Evolutionary conservation across 2,888 invertebrate genomes (phyloP).

Genomic region (Torymus auratus): DNA sequence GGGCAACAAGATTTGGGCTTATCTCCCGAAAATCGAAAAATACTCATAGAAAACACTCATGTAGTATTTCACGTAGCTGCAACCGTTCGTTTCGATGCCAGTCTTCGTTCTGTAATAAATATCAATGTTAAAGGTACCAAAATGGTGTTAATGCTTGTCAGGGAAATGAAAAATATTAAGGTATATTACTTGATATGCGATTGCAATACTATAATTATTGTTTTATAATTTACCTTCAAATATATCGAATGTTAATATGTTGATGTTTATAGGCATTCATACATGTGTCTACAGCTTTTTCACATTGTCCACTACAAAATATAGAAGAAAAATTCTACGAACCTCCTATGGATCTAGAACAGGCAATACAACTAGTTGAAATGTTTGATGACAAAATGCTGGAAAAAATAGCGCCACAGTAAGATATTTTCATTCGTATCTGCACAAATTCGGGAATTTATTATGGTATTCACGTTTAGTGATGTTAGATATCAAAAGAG

Average conservation of each 20-base stretch:
- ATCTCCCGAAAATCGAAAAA: constrained; percentile 76
- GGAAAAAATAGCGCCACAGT: constrained; percentile 66
- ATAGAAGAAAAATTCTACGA: constrained; percentile 71
- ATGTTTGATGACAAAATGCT: constrained; percentile 67
- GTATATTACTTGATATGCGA: constrained; percentile 70
- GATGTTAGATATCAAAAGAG: too few relatives aligned
- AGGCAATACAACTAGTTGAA: constrained; percentile 66
- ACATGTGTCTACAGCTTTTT: constrained; percentile 72
- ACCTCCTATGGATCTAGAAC: constrained; percentile 66
- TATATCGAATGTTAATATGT: too few relatives aligned
- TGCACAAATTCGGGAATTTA: too few relatives aligned
- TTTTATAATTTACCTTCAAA: too few relatives aligned
- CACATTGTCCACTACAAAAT: constrained; percentile 65
- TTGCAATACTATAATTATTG: too few relatives aligned
- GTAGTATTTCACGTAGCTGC: constrained; percentile 87
- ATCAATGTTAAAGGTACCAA: constrained; percentile 85
- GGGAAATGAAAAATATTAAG: constrained; percentile 82
- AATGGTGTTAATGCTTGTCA: constrained; percentile 81
- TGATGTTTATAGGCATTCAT: constrained; percentile 67
- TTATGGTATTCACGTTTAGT: too few relatives aligned
- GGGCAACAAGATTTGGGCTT: constrained; percentile 78
- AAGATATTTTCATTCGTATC: constrained; percentile 67
- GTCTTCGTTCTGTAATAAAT: constrained; percentile 81
- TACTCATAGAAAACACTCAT: constrained; percentile 78
- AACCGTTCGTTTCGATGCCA: constrained; percentile 86